Base-by-base conservation (phyloP, 2,797 vertebrate genomes). In the Poeciliopsis turneri region DNA sequence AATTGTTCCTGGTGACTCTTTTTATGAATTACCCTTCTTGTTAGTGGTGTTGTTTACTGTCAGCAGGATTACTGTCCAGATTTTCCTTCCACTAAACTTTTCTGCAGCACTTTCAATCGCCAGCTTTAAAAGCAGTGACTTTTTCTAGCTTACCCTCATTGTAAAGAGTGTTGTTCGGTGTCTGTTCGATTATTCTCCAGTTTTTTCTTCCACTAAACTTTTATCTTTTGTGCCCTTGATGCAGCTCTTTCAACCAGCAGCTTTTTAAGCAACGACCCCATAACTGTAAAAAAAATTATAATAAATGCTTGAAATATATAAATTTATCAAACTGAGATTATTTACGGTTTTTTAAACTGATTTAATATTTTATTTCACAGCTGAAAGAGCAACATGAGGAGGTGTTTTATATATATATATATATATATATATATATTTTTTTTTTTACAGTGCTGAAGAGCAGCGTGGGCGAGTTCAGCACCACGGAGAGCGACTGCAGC, bases 391-490 rank as follows among this genome's bases (percentile, higher is more conserved):
- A 41, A 13, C 64, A n/a, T 41, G 39, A 23, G 10, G 72, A 28
- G 30, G 33, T 33, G 33, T 33, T 33, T 33, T 33, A 30, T 30
- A 30, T 30, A 30, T n/a, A n/a, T n/a, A n/a, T n/a, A n/a, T n/a
- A n/a, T n/a, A n/a, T n/a, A n/a, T 30, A 30, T 30, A 30, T 30
- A 30, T 30, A 30, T 30, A 30, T 30, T 30, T 30, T 33, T 33
- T 33, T 10, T 39, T 5, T 77, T 68, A 43, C 78, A 73, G 80
- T 25, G 72, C n/a, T 53, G 8, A 68, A 33, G 49, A 81, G 76
- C 82, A 80, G 87, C 88, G 92, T 90, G 90, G 92, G 92, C 84
- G 88, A 79, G 66, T 94, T 94, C 93, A 94, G 95, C 87, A 95
- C 94, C 95, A 86, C 79, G 94, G 95, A 95, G 81, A 94, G 93